Evolutionary conservation across 2,113 vertebrate species (phyloP).

Genomic region (Haemorhous mexicanus): DNA sequence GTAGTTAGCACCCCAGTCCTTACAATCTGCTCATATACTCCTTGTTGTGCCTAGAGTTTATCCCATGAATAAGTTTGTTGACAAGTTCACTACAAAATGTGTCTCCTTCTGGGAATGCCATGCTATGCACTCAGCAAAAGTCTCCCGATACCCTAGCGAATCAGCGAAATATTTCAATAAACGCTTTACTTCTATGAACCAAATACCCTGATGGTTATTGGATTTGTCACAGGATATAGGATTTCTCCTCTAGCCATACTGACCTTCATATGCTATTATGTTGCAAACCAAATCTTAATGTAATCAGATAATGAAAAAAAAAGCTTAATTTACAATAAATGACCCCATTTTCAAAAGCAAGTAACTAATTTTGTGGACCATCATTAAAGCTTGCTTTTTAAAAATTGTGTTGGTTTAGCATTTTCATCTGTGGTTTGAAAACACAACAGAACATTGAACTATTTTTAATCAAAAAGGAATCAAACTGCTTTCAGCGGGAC

Average conservation of each 20-base stretch:
- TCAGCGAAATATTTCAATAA: conserved; percentile 66
- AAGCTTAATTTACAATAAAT: conserved; percentile 44
- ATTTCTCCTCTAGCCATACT: conserved; percentile 62
- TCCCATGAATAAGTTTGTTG: neutral
- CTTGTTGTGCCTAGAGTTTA: neutral
- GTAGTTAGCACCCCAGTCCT: neutral
- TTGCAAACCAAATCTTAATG: conserved; percentile 57
- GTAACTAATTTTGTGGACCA: neutral
- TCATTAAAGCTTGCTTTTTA: neutral
- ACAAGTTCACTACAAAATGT: neutral
- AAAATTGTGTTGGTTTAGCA: neutral
- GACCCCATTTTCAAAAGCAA: neutral
- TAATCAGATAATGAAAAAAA: conserved; percentile 58
- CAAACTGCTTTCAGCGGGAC: conserved; percentile 19
- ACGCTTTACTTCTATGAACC: conserved; percentile 58
- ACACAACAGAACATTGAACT: neutral
- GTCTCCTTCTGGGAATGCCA: conserved; percentile 20
- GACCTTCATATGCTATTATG: conserved; percentile 44
- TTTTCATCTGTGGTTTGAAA: conserved; percentile 13
- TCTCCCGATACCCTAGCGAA: conserved; percentile 57
- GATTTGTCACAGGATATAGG: conserved; percentile 73
- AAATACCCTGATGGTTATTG: conserved; percentile 68
- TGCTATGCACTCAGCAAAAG: neutral
- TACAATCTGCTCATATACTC: neutral
- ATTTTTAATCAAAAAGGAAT: neutral